Evolutionary conservation across 2,888 invertebrate genomes (phyloP).

Genomic region (Amphimallon solstitiale): DNA sequence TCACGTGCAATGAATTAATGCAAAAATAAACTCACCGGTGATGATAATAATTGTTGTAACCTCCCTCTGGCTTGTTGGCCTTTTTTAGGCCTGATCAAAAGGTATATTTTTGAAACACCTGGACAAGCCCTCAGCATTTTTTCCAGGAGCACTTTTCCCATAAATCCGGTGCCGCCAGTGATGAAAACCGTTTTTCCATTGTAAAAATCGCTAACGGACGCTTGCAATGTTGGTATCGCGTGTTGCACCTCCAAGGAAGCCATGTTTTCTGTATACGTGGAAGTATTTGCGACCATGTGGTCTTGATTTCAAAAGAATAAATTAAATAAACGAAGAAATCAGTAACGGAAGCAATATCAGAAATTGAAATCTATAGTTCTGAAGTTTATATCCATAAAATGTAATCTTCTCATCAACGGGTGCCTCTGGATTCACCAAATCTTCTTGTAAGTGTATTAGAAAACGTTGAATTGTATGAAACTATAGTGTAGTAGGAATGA

Average conservation of each 20-base stretch:
- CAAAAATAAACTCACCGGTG: constrained; percentile 74
- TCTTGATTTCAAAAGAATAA: background rate
- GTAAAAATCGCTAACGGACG: constrained; percentile 69
- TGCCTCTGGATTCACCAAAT: background rate
- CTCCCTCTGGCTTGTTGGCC: constrained; percentile 70
- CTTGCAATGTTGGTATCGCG: constrained; percentile 44
- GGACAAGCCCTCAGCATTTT: constrained; percentile 79
- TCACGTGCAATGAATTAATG: too few species aligned
- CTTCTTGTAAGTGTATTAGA: too few species aligned
- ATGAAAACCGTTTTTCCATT: constrained; percentile 73
- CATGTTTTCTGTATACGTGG: constrained; percentile 38
- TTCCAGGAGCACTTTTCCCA: constrained; percentile 83
- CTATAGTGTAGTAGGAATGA: constrained; percentile 14
- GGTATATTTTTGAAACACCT: constrained; percentile 73
- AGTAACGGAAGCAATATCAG: background rate
- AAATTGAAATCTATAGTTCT: constrained; percentile 9
- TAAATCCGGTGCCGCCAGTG: constrained; percentile 81
- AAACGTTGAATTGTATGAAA: too few species aligned
- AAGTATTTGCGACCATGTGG: constrained; percentile 44
- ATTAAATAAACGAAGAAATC: background rate
- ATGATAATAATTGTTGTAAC: constrained; percentile 70
- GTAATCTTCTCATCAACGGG: background rate
- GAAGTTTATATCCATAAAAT: constrained; percentile 22
- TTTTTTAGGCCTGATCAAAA: constrained; percentile 73
- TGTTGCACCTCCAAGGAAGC: constrained; percentile 48